These are phyloP conservation scores for Malurus elegans DNA, from an alignment of 2,113 vertebrate genomes.

Conservation along the genomic window DNA sequence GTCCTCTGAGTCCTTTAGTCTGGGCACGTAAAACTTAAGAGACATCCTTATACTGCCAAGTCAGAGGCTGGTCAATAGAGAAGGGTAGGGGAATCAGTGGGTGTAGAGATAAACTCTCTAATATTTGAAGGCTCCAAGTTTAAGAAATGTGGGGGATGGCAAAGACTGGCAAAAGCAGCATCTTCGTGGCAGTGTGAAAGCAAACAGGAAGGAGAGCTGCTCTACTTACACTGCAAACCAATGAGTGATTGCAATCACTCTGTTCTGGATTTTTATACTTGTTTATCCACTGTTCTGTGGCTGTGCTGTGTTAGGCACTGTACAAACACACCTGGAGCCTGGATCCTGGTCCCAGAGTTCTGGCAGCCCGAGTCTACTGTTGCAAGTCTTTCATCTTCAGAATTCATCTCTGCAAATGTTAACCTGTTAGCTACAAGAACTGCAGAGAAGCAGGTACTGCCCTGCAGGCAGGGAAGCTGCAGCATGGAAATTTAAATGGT, in stretches of 20 bases:
- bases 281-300: background rate
- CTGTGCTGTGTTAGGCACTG: background rate
- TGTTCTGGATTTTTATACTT: background rate
- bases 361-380: background rate
- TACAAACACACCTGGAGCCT: conserved; percentile 33
- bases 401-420: background rate
- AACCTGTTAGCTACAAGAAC: background rate
- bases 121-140: background rate
- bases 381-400: background rate
- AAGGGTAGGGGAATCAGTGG: background rate
- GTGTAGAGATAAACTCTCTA: background rate
- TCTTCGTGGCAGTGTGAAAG: background rate
- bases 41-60: background rate
- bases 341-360: background rate
- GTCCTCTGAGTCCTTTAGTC: background rate
- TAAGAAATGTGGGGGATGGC: background rate
- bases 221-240: background rate
- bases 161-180: background rate
- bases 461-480: background rate
- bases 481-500: background rate
- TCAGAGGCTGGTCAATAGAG: background rate
- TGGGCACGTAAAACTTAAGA: background rate
- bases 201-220: background rate
- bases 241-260: background rate
- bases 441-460: background rate